Percentiles rank a stretch among this genome's conserved stretches.
Conservation (phyloP, 2,888 invertebrate species). For the Drosophila yooni region DNA sequence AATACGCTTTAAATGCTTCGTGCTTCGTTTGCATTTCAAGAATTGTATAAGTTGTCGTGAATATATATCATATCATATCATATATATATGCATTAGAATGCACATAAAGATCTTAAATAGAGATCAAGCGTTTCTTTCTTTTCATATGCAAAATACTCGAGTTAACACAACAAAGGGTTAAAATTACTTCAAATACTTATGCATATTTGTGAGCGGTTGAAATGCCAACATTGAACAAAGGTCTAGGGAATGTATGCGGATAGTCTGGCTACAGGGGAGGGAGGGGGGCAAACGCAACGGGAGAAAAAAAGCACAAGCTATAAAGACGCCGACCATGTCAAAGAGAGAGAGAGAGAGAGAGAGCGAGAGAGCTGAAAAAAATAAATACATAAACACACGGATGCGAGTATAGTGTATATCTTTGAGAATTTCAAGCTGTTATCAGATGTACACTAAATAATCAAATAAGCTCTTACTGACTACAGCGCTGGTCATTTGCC, state of each 20-base stretch:
- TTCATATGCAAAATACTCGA: slow-evolving; percentile 34
- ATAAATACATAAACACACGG: neutral
- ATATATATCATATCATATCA: neutral
- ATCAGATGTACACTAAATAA: slow-evolving; percentile 41
- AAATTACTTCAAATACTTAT: neutral
- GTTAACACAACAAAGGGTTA: slow-evolving; percentile 26
- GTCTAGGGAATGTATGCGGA: neutral
- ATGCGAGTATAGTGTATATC: slow-evolving; percentile 11
- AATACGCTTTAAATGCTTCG: neutral
- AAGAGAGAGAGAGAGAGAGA: neutral
- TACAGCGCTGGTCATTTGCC: slow-evolving; percentile 21
- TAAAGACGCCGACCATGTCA: neutral
- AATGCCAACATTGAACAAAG: slow-evolving; percentile 12
- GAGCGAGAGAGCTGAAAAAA: no score
- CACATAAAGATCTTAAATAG: neutral
- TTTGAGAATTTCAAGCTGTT: slow-evolving; percentile 27
- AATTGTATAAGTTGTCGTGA: neutral
- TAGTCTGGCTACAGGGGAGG: neutral
- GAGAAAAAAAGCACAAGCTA: slow-evolving; percentile 41
- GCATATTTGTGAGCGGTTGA: slow-evolving; percentile 8
- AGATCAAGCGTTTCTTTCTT: slow-evolving; percentile 21
- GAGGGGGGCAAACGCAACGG: slow-evolving; percentile 4
- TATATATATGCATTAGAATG: neutral
- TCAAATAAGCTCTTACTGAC: slow-evolving; percentile 19
- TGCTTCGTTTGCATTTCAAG: neutral